A percentile compares a stretch with the other conserved stretches of the same genome.
Conservation (phyloP, 2,797 vertebrate genomes). For the Ceryle rudis region DNA sequence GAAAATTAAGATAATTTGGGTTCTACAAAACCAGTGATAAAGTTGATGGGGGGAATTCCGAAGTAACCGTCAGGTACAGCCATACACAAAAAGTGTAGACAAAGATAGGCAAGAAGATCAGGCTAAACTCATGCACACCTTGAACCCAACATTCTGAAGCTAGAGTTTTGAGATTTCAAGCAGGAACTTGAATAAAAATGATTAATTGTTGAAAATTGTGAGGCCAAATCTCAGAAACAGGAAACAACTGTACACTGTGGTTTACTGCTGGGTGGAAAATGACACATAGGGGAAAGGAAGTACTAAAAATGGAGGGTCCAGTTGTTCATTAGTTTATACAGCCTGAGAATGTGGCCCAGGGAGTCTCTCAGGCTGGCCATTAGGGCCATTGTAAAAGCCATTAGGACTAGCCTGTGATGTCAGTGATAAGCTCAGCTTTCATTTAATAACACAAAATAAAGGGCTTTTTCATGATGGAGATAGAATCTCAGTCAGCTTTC, state of each 20-base stretch:
- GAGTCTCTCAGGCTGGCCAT: conserved; percentile 28
- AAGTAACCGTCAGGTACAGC: not conserved
- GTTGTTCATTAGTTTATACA: conserved; percentile 23
- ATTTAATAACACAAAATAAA: conserved; percentile 63
- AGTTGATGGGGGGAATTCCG: not conserved
- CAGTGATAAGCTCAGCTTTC: conserved; percentile 62
- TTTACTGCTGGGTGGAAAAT: not conserved
- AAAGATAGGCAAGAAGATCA: not conserved
- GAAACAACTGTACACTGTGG: not conserved
- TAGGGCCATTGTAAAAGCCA: conserved; percentile 46
- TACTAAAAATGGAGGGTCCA: not conserved
- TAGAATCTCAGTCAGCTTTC: conserved; percentile 2
- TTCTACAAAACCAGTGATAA: conserved; percentile 37
- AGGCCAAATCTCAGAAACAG: not conserved
- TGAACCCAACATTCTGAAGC: not conserved
- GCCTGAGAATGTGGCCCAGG: conserved; percentile 18
- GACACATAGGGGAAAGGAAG: not conserved
- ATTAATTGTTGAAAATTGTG: not conserved
- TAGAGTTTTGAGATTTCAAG: not conserved
- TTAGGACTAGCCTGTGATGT: conserved; percentile 20
- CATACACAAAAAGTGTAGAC: not conserved
- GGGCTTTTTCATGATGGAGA: conserved; percentile 31
- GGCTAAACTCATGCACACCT: not conserved
- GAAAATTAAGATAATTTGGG: conserved; percentile 63
- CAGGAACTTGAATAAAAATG: not conserved